Evolutionary conservation across 2,797 vertebrate species (phyloP).

Genomic region (Gymnocypris eckloni): DNA sequence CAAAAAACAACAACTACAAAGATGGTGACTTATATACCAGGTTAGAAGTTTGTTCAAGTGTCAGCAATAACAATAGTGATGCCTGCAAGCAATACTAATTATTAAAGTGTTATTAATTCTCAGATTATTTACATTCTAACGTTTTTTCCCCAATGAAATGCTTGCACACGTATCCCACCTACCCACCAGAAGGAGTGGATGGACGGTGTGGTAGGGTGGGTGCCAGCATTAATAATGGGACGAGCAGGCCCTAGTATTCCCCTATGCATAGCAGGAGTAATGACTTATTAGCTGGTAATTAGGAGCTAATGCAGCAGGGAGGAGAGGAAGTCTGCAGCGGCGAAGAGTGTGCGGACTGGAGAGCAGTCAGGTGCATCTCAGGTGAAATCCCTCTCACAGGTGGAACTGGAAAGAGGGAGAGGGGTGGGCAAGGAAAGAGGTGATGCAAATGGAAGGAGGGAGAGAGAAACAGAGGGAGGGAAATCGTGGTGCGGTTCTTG

Average conservation of each 20-base stretch:
- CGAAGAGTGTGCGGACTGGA: constrained; percentile 70
- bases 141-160: not conserved
- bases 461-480: constrained; percentile 66
- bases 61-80: not conserved
- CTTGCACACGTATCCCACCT: constrained; percentile 32
- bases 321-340: constrained; percentile 53
- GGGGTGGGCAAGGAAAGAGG: constrained; percentile 33
- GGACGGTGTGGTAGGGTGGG: constrained; percentile 32
- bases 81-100: not conserved
- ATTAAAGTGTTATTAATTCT: not conserved
- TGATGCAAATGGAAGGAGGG: constrained; percentile 50
- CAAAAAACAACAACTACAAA: not conserved
- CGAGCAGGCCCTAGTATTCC: constrained; percentile 65
- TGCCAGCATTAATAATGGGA: constrained; percentile 69
- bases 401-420: constrained; percentile 40
- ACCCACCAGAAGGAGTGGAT: constrained; percentile 35
- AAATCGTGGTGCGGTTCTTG: constrained; percentile 73
- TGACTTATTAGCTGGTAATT: constrained; percentile 78
- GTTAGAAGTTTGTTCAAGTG: not conserved
- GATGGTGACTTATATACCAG: not conserved
- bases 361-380: constrained; percentile 78
- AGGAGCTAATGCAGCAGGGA: constrained; percentile 72
- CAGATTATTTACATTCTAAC: not conserved
- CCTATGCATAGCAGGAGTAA: constrained; percentile 64
- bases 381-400: constrained; percentile 69